These are phyloP conservation scores for Drosophila quinaria DNA, from an alignment of 2,888 invertebrate species.

Conservation along the genomic window DNA sequence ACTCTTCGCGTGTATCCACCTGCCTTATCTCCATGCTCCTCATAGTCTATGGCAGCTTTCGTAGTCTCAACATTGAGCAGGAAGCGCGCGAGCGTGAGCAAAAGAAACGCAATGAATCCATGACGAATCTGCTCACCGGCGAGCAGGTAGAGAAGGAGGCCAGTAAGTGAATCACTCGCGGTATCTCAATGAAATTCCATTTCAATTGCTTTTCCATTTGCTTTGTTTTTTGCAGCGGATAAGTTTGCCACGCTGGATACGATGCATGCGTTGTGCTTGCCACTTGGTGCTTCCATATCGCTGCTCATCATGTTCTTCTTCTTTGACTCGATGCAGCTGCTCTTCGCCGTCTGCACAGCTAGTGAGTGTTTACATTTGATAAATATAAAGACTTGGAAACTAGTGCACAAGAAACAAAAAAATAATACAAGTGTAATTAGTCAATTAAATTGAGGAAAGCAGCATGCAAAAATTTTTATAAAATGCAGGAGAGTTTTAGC, in stretches of 20 bases:
- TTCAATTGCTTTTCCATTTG: conserved; percentile 12
- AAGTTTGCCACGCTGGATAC: conserved; percentile 97
- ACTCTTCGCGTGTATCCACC: conserved; percentile 98
- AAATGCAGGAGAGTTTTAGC: too few relatives aligned
- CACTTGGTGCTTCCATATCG: conserved; percentile 97
- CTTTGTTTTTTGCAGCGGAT: conserved; percentile 79
- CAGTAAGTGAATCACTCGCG: conserved; percentile 84
- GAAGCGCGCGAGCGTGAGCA: conserved; percentile 95
- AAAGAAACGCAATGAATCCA: conserved; percentile 89
- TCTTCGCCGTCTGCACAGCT: conserved; percentile 98
- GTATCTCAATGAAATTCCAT: neutral
- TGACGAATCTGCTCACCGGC: conserved; percentile 85
- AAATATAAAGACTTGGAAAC: neutral
- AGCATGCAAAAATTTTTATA: too few relatives aligned
- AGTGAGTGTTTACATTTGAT: conserved; percentile 89
- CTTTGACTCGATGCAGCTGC: conserved; percentile 99
- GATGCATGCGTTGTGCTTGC: conserved; percentile 98
- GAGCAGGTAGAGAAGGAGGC: conserved; percentile 86
- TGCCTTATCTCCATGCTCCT: conserved; percentile 98
- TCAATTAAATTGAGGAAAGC: too few relatives aligned
- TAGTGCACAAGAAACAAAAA: too few relatives aligned
- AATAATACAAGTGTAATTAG: too few relatives aligned
- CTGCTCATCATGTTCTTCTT: conserved; percentile 99
- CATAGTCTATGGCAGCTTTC: conserved; percentile 98
- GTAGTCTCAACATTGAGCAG: conserved; percentile 98